Evolutionary conservation across 1,140 invertebrate species (phyloP).

Genomic region (Lerema accius): DNA sequence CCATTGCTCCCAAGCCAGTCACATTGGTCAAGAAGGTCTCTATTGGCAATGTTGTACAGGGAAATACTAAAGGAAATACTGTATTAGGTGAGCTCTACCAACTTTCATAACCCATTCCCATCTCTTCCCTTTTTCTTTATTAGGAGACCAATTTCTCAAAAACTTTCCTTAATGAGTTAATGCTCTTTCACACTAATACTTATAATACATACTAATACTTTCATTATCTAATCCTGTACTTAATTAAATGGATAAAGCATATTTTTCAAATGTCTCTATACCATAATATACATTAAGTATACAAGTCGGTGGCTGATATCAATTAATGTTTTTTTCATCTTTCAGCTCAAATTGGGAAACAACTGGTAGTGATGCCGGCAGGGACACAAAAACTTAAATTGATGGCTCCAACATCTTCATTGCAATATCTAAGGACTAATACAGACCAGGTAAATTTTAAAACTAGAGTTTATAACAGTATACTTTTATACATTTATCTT

Average conservation of each 20-base stretch:
- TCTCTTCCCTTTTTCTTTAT: no score
- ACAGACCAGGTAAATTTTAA: slow-evolving; percentile 49
- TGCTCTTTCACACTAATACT: no score
- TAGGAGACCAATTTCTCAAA: no score
- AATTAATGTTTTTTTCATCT: slow-evolving; percentile 70
- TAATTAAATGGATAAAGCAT: no score
- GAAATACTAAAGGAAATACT: slow-evolving; percentile 49
- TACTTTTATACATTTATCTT: no score
- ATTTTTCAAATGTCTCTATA: no score
- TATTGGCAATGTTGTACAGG: slow-evolving; percentile 50
- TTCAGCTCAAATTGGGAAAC: slow-evolving; percentile 81
- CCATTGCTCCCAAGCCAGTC: slow-evolving; percentile 62
- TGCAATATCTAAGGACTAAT: slow-evolving; percentile 51
- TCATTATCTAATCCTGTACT: no score
- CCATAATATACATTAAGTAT: no score
- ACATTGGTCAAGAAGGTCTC: slow-evolving; percentile 63
- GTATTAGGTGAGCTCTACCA: slow-evolving; percentile 54
- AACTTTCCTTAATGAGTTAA: no score
- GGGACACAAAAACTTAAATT: slow-evolving; percentile 63
- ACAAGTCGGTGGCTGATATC: no score
- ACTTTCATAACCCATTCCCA: no score
- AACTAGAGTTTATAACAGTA: slow-evolving; percentile 1
- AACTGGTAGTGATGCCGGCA: slow-evolving; percentile 79
- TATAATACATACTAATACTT: no score
- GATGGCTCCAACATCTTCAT: slow-evolving; percentile 42